A percentile compares a stretch with the other conserved stretches of the same genome.
phyloP scores from a whole-genome alignment of 1,140 invertebrate species.

The Metaphire vulgaris region DNA sequence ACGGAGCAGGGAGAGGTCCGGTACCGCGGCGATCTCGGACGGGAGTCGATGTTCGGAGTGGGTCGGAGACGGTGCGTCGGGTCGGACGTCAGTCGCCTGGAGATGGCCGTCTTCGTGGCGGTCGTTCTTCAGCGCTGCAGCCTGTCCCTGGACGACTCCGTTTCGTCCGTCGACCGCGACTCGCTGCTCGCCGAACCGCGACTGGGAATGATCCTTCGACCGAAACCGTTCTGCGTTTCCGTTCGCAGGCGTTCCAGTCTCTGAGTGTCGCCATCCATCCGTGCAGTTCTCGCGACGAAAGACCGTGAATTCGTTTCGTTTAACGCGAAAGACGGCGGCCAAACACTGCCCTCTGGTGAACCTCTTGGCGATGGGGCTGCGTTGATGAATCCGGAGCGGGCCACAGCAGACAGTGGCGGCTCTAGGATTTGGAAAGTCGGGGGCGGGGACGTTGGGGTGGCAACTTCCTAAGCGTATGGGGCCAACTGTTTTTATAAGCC shows the following conservation, averaged over 20 bases:
- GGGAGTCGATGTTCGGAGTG: constrained; percentile 39
- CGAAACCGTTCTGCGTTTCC: neutral
- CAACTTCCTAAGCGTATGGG: too few species aligned
- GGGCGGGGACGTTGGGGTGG: too few species aligned
- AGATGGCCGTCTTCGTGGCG: constrained; percentile 2
- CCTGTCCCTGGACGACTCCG: neutral
- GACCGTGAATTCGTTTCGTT: too few species aligned
- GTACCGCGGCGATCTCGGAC: constrained; percentile 31
- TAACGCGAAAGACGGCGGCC: too few species aligned
- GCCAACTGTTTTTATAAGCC: too few species aligned
- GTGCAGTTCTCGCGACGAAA: too few species aligned
- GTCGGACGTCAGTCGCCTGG: constrained; percentile 56
- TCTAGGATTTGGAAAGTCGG: too few species aligned
- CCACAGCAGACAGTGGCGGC: too few species aligned
- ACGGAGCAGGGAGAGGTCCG: constrained; percentile 30
- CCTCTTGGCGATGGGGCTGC: too few species aligned
- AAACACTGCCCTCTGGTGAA: too few species aligned
- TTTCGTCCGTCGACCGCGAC: neutral
- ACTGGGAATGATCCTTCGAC: neutral
- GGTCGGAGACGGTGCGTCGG: constrained; percentile 62
- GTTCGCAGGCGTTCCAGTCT: neutral
- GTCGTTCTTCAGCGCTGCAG: neutral
- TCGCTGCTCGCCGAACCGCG: neutral
- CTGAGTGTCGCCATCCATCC: too few species aligned
- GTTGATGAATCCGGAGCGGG: too few species aligned